phyloP scores from a whole-genome alignment of 2,113 vertebrate species.

The Lepus americanus region DNA sequence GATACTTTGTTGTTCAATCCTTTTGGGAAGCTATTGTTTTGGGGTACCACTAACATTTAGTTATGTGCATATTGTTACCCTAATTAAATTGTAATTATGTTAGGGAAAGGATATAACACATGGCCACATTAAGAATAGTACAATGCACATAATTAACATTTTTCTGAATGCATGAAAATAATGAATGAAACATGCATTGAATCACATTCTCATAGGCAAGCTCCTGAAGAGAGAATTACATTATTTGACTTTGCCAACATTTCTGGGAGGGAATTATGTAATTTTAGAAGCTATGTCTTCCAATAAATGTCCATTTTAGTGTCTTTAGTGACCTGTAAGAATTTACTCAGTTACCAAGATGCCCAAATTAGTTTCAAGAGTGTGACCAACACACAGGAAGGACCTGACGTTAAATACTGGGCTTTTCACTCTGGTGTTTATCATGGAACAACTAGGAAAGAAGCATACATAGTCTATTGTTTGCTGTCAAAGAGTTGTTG shows the following conservation, averaged over 20 bases:
- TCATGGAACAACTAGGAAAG: background rate
- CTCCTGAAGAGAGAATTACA: background rate
- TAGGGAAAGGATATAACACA: background rate
- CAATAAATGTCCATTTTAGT: background rate
- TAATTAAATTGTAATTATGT: background rate
- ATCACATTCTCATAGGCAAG: background rate
- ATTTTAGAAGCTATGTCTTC: background rate
- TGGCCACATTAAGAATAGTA: background rate
- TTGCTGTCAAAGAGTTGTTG: background rate
- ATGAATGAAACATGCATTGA: background rate
- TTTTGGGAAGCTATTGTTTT: background rate
- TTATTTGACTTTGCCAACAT: background rate
- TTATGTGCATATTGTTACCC: background rate
- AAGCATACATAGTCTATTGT: background rate
- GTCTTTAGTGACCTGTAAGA: background rate
- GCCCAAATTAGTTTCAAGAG: background rate
- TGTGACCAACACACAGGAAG: background rate
- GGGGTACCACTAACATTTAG: background rate
- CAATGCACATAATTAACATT: background rate
- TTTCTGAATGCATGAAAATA: background rate
- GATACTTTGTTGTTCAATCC: background rate
- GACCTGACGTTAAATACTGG: background rate
- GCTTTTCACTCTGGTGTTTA: conserved; percentile 21
- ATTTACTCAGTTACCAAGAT: background rate
- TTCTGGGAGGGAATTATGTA: background rate